Evolutionary conservation across 2,797 vertebrate genomes (phyloP).

Genomic region (Enteromius viviparus): DNA sequence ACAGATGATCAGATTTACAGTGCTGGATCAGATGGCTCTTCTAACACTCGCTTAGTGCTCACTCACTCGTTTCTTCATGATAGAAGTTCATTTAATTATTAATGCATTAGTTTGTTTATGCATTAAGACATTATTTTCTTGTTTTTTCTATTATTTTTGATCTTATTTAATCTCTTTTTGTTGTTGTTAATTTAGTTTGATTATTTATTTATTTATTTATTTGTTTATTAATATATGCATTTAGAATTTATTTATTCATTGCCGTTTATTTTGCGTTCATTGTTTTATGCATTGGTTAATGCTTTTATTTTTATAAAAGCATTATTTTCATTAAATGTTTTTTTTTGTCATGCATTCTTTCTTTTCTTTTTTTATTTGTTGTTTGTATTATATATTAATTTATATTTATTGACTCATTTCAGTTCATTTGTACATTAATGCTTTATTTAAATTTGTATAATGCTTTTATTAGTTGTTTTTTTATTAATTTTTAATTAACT

Average conservation of each 20-base stretch:
- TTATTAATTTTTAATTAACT: not conserved
- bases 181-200: not conserved
- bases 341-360: not conserved
- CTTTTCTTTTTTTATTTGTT: not conserved
- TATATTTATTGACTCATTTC: not conserved
- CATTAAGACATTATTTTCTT: not conserved
- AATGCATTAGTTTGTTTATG: not conserved
- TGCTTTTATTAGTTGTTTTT: not conserved
- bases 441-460: not conserved
- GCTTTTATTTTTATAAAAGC: not conserved
- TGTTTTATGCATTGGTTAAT: not conserved
- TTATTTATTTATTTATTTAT: not conserved
- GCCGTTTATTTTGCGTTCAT: not conserved
- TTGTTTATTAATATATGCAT: not conserved
- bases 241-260: not conserved
- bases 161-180: not conserved
- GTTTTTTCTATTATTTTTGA: not conserved
- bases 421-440: not conserved
- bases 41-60: not conserved
- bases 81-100: not conserved
- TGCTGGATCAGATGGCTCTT: not conserved
- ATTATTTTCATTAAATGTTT: not conserved
- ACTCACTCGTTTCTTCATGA: not conserved
- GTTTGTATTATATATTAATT: not conserved
- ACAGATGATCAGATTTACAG: conserved; percentile 46